phyloP scores from a whole-genome alignment of 2,797 vertebrate genomes.

The Dromococcyx pavoninus region DNA sequence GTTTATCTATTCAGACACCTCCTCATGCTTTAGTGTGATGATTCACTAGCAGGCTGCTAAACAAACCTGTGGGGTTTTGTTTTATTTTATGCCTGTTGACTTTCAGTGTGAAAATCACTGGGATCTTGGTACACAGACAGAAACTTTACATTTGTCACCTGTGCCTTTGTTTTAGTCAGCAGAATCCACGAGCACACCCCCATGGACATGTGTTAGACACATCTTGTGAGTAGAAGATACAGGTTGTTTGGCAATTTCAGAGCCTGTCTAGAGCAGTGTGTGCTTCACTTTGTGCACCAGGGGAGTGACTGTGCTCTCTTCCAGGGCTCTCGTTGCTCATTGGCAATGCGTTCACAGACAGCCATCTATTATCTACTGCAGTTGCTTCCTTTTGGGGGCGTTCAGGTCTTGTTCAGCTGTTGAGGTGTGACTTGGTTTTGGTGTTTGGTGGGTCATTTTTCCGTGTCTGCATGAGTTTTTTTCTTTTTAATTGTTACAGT shows the following conservation, averaged over 20 bases:
- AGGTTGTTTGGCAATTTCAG: not conserved
- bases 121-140: not conserved
- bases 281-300: not conserved
- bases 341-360: not conserved
- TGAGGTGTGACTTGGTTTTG: not conserved
- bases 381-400: not conserved
- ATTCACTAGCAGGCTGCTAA: not conserved
- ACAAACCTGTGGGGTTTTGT: fast-evolving
- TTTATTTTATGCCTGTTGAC: not conserved
- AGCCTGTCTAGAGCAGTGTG: not conserved
- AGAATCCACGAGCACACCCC: not conserved
- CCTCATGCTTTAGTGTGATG: not conserved
- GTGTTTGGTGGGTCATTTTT: not conserved
- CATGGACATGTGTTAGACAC: not conserved
- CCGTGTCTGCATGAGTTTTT: not conserved
- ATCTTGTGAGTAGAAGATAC: not conserved
- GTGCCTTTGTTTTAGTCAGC: not conserved
- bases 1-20: not conserved
- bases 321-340: not conserved
- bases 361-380: not conserved
- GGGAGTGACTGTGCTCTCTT: not conserved
- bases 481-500: not conserved
- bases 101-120: not conserved
- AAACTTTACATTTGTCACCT: not conserved
- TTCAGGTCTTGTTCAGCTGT: not conserved